These are phyloP conservation scores for Drosophila bunnanda DNA, from an alignment of 2,888 invertebrate species.

Conservation along the genomic window DNA sequence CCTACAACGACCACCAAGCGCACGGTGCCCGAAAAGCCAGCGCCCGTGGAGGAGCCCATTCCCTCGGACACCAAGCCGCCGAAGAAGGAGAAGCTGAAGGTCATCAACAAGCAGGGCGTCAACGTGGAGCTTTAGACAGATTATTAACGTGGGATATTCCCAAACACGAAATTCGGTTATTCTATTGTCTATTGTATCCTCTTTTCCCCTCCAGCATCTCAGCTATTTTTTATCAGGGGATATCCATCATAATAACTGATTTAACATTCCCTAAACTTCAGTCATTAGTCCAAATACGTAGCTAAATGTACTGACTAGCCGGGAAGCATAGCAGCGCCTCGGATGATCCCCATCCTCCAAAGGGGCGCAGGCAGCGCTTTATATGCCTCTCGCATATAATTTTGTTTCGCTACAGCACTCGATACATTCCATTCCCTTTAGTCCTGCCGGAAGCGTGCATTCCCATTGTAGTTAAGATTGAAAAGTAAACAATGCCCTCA, in stretches of 20 bases:
- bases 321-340: slow-evolving; percentile 30
- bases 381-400: slow-evolving; percentile 69
- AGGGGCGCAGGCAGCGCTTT: slow-evolving; percentile 67
- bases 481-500: slow-evolving; percentile 48
- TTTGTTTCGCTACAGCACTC: slow-evolving; percentile 44
- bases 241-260: slow-evolving; percentile 4
- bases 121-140: slow-evolving; percentile 82
- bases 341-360: slow-evolving; percentile 11
- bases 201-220: slow-evolving; percentile 4
- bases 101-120: slow-evolving; percentile 86
- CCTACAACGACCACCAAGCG: slow-evolving; percentile 64
- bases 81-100: slow-evolving; percentile 86
- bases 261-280: slow-evolving; percentile 25
- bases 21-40: slow-evolving; percentile 79
- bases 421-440: slow-evolving; percentile 27
- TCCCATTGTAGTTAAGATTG: slow-evolving; percentile 27
- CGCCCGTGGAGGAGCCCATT: slow-evolving; percentile 87
- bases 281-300: slow-evolving; percentile 46
- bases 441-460: slow-evolving; percentile 22
- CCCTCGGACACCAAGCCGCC: slow-evolving; percentile 86
- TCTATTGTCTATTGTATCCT: slow-evolving; percentile 4
- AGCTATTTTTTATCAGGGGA: slow-evolving; percentile 30
- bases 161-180: slow-evolving; percentile 33
- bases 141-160: slow-evolving; percentile 18
- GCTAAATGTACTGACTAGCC: slow-evolving; percentile 28